Evolutionary conservation across 2,888 invertebrate genomes (phyloP), one percentile per base, ranked within the genome.

Genomic region (Callinectes sapidus): DNA sequence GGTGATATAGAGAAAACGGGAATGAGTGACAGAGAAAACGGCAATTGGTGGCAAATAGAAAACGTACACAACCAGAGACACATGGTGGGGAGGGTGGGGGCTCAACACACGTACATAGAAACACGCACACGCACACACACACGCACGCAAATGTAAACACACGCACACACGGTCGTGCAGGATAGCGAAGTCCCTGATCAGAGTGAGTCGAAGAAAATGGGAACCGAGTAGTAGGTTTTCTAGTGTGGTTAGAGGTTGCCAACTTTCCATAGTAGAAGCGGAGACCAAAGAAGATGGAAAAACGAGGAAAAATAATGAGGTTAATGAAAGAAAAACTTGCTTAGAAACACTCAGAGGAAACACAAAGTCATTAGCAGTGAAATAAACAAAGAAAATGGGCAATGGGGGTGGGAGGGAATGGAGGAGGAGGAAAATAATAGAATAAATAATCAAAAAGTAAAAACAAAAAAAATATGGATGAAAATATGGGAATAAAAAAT

Each of bases 131-230:
- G 66, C 87, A 87, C 87, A 66, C 87, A 71, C 71, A 87, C 87
- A 87, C 87, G 71, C 87, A 91, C 87, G 71, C 87, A 87, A 48
- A 91, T 55, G 23, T 18, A 90, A 55, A 90, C 18, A 55, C 42
- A 85, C 32, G 61, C 42, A 91, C 87, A 91, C 42, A 87, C 66
- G 66, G 89, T 54, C 88, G 88, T 55, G 88, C 88, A 88, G 54
- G 55, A 28, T 88, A 61, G 88, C 71, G n/a, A 10, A 71, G 71
- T 71, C 71, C 71, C 71, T 28, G 71, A 28, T 71, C 35, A 81
- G 32, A 35, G 81, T 81, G 81, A 81, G 81, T 35, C 81, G 35
- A 35, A 35, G 81, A 81, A 81, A 32, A 81, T 18, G 81, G 81
- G 35, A 35, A 13, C 35, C 81, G 66, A 28, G 54, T 66, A 55